These are phyloP conservation scores for Otocyon megalotis DNA, from an alignment of 2,113 vertebrate species.

Conservation along the genomic window DNA sequence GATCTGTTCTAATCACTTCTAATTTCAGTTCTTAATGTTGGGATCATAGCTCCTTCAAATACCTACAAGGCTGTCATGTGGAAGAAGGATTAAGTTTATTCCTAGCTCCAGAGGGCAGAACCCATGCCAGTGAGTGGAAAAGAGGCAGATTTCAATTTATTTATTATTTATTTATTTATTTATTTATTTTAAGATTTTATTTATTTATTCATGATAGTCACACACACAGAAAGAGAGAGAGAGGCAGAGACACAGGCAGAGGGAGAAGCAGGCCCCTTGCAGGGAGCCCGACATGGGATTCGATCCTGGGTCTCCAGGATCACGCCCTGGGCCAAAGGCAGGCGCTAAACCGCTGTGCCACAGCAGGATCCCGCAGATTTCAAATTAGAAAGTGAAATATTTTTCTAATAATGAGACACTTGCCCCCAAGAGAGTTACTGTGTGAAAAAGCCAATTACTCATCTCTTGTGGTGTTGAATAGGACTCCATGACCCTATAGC, in stretches of 20 bases:
- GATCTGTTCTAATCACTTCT: background rate
- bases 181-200: no score
- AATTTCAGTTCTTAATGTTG: background rate
- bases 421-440: background rate
- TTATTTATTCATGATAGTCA: no score
- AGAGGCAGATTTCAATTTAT: background rate
- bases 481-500: background rate
- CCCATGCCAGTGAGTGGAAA: background rate
- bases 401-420: constrained; percentile 24
- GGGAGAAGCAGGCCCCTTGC: no score
- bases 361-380: no score
- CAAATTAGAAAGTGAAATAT: constrained; percentile 18
- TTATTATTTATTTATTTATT: no score
- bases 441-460: background rate
- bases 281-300: no score
- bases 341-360: no score
- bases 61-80: constrained; percentile 47
- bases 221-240: no score
- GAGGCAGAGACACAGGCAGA: no score
- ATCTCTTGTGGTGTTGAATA: background rate
- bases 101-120: background rate
- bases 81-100: constrained; percentile 59
- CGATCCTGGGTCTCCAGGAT: no score
- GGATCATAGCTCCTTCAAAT: constrained; percentile 55
- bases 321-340: no score